Percentiles rank a stretch among this genome's conserved stretches.
These are phyloP conservation scores for Anarhynchus alexandrinus DNA, from an alignment of 2,113 vertebrate species.

Conservation along the genomic window DNA sequence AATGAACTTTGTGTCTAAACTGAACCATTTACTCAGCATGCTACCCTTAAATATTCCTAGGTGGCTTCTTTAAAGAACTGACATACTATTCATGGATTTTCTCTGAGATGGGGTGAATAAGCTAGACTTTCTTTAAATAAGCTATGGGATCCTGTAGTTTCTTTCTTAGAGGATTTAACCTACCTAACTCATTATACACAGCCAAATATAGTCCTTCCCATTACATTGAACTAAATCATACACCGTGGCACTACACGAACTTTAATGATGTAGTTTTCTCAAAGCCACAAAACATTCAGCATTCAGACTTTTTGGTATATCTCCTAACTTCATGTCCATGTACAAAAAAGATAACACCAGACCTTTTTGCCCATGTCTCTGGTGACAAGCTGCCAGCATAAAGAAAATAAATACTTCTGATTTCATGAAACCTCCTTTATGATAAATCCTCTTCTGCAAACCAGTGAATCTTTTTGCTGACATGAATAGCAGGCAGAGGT, in stretches of 20 bases:
- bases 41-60: conserved; percentile 9
- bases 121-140: conserved; percentile 21
- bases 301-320: background rate
- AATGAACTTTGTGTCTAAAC: conserved; percentile 8
- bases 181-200: background rate
- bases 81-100: conserved; percentile 20
- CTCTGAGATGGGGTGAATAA: background rate
- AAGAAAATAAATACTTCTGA: background rate
- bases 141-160: background rate
- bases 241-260: background rate
- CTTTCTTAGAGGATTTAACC: conserved; percentile 31
- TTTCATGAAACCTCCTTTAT: background rate
- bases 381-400: background rate
- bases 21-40: conserved; percentile 14
- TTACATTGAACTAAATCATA: background rate
- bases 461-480: background rate
- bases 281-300: background rate
- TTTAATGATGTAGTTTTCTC: background rate
- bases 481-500: background rate
- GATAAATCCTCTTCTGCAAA: background rate
- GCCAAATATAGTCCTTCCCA: background rate
- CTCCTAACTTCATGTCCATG: background rate
- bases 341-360: background rate
- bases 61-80: conserved; percentile 18
- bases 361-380: background rate